Conservation (phyloP, 2,113 vertebrate species). For the Baryphthengus martii region DNA sequence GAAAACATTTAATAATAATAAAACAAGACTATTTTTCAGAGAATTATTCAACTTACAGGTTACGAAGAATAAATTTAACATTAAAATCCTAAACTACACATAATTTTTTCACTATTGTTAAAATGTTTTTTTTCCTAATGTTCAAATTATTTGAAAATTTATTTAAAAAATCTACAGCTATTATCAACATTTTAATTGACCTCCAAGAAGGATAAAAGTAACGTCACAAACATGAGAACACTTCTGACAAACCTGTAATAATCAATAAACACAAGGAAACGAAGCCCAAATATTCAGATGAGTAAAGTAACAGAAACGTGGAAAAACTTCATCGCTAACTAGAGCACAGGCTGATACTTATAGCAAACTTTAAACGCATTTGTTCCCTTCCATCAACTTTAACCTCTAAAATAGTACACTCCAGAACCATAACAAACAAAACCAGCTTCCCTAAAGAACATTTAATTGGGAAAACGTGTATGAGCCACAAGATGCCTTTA, state of each 20-base stretch:
- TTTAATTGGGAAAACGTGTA: neutral
- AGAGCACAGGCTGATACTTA: neutral
- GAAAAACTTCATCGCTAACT: neutral
- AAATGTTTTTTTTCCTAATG: neutral
- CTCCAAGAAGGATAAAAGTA: neutral
- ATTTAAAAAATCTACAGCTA: neutral
- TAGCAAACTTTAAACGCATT: neutral
- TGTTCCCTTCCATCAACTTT: neutral
- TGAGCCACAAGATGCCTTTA: neutral
- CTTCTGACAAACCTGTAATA: neutral
- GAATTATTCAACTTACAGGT: neutral
- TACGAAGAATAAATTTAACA: neutral
- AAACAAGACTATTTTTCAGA: neutral
- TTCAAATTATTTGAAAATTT: neutral
- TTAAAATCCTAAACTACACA: neutral
- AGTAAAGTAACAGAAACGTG: neutral
- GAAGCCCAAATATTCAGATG: neutral
- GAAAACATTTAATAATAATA: neutral
- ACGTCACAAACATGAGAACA: neutral
- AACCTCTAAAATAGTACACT: neutral
- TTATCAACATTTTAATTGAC: neutral
- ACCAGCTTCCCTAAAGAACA: neutral
- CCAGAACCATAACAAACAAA: conserved; percentile 15
- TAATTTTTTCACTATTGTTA: neutral
- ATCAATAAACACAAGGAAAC: conserved; percentile 9